These are phyloP conservation scores for Drosophila sp. DNA, from an alignment of 1,140 invertebrate species.

Conservation along the genomic window DNA sequence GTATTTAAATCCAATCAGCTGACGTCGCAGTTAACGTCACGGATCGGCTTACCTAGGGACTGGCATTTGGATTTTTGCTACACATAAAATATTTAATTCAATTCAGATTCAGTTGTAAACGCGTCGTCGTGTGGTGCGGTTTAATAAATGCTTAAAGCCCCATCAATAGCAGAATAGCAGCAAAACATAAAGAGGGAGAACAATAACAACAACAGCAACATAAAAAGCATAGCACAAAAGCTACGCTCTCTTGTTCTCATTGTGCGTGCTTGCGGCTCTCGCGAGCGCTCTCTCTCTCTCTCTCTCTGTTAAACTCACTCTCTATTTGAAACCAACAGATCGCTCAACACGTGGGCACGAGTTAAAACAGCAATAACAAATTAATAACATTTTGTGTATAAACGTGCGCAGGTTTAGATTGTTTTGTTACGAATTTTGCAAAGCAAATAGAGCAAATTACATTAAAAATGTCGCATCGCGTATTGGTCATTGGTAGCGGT, in stretches of 20 bases:
- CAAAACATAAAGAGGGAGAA: constrained; percentile 2
- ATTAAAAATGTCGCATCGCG: constrained; percentile 84
- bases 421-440: constrained; percentile 1
- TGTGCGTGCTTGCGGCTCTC: constrained; percentile 9
- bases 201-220: constrained; percentile 10
- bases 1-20: constrained; percentile 18
- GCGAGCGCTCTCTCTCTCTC: constrained; percentile 1
- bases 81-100: constrained; percentile 57
- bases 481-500: constrained; percentile 95
- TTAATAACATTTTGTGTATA: constrained; percentile 21
- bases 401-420: constrained; percentile 53
- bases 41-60: constrained; percentile 46
- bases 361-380: constrained; percentile 31
- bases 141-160: constrained; percentile 26
- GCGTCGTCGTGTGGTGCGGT: constrained; percentile 56
- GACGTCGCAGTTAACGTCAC: constrained; percentile 27
- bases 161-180: neutral
- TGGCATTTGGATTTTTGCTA: constrained; percentile 34
- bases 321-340: constrained; percentile 17
- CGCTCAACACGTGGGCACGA: constrained; percentile 63
- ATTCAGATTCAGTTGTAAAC: constrained; percentile 62
- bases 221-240: constrained; percentile 31
- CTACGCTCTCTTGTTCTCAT: neutral
- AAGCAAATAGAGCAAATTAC: constrained; percentile 8
- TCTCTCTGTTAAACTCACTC: constrained; percentile 32